Evolutionary conservation across 2,113 vertebrate genomes (phyloP).

Genomic region (Cacatua alba): DNA sequence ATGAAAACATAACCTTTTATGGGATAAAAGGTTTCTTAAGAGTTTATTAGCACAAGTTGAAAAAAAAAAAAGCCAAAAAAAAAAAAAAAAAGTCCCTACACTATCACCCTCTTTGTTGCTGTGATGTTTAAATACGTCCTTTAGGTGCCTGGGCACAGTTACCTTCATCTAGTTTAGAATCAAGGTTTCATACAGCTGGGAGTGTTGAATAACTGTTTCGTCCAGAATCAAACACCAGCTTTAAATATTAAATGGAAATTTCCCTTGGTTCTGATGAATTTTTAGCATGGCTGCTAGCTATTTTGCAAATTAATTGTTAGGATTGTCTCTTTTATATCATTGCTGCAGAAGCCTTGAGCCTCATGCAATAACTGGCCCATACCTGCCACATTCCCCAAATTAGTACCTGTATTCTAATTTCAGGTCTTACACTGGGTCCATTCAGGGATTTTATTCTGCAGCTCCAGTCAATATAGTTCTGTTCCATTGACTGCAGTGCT

Average conservation of each 20-base stretch:
- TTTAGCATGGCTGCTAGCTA: not conserved
- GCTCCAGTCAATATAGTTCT: not conserved
- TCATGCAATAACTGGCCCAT: not conserved
- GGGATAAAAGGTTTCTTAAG: not conserved
- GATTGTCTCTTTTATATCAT: not conserved
- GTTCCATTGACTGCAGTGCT: not conserved
- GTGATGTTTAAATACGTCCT: not conserved
- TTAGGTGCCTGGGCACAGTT: not conserved
- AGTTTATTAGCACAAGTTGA: not conserved
- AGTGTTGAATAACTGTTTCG: not conserved
- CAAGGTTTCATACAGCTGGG: not conserved
- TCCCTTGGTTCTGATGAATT: not conserved
- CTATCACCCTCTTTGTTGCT: not conserved
- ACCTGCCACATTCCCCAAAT: not conserved
- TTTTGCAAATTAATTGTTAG: not conserved
- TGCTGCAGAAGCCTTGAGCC: not conserved
- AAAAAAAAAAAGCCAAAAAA: not conserved
- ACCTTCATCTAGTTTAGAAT: not conserved
- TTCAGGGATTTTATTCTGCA: not conserved
- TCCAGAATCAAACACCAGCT: not conserved
- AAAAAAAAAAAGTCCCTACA: not conserved
- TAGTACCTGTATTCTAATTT: not conserved
- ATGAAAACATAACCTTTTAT: not conserved
- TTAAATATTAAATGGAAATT: not conserved
- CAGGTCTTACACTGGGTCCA: accelerated